Evolutionary conservation across 1,140 invertebrate genomes (phyloP).

Genomic region (Muscidifurax raptorellus): DNA sequence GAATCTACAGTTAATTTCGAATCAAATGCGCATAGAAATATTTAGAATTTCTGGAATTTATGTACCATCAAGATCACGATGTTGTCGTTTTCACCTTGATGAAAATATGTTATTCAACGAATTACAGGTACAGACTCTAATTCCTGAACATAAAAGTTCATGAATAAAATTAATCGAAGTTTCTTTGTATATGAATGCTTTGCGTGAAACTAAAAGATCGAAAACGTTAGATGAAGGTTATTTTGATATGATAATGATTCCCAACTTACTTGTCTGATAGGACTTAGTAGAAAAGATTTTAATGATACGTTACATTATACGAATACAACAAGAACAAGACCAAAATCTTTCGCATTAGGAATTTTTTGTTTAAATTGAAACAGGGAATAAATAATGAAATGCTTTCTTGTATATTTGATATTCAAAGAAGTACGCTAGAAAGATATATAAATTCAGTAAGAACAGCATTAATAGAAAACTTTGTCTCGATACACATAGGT

Average conservation of each 20-base stretch:
- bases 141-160: not conserved
- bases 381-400: not conserved
- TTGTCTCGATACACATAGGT: not conserved
- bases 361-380: not conserved
- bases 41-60: not conserved
- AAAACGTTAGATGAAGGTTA: not conserved
- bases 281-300: not conserved
- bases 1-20: not conserved
- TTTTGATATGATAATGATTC: not conserved
- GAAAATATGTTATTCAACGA: not conserved
- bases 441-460: not conserved
- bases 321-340: not conserved
- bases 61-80: not conserved
- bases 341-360: not conserved
- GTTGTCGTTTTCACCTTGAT: not conserved
- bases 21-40: not conserved
- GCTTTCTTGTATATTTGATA: not conserved
- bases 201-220: not conserved
- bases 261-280: not conserved
- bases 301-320: not conserved
- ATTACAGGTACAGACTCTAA: not conserved
- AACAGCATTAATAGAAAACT: not conserved
- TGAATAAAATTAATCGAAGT: not conserved
- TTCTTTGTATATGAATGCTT: not conserved
- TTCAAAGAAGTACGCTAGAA: not conserved